Percentiles rank a stretch among this genome's conserved stretches.
These are phyloP conservation scores for Syrphus vitripennis DNA, from an alignment of 2,888 invertebrate genomes.

Conservation along the genomic window DNA sequence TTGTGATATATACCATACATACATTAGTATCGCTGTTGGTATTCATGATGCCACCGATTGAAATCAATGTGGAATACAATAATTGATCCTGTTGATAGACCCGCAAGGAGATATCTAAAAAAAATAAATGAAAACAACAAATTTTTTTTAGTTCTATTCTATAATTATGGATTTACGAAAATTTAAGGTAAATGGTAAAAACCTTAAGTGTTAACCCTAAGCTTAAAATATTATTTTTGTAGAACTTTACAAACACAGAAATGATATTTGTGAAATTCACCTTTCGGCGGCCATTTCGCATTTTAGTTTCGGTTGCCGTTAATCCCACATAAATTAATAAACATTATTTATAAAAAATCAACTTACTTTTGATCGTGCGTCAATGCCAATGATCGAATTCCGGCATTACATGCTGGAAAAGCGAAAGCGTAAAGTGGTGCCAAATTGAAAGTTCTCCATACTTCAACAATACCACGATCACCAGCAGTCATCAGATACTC, in stretches of 20 bases:
- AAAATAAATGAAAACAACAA: background rate
- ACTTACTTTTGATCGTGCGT: constrained; percentile 99
- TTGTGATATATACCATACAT: constrained; percentile 76
- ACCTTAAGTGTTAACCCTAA: no score
- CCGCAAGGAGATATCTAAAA: constrained; percentile 95
- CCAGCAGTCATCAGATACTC: constrained; percentile 99
- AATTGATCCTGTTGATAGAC: constrained; percentile 97
- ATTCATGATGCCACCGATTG: constrained; percentile 98
- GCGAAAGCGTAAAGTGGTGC: constrained; percentile 98
- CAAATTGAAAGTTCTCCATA: constrained; percentile 98
- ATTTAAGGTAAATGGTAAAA: no score
- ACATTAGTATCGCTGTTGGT: constrained; percentile 93
- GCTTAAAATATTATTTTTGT: no score
- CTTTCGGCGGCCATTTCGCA: no score
- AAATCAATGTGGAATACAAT: constrained; percentile 99
- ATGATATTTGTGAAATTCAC: no score
- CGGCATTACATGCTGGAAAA: constrained; percentile 98
- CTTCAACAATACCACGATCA: constrained; percentile 97
- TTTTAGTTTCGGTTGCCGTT: no score
- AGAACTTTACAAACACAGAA: no score
- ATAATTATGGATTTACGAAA: no score
- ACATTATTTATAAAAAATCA: background rate
- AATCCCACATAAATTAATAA: no score
- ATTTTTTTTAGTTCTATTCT: background rate
- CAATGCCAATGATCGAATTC: constrained; percentile 95